Evolutionary conservation across 2,113 vertebrate species (phyloP), one percentile per base, ranked within the genome.

Genomic region (Astur gentilis): DNA sequence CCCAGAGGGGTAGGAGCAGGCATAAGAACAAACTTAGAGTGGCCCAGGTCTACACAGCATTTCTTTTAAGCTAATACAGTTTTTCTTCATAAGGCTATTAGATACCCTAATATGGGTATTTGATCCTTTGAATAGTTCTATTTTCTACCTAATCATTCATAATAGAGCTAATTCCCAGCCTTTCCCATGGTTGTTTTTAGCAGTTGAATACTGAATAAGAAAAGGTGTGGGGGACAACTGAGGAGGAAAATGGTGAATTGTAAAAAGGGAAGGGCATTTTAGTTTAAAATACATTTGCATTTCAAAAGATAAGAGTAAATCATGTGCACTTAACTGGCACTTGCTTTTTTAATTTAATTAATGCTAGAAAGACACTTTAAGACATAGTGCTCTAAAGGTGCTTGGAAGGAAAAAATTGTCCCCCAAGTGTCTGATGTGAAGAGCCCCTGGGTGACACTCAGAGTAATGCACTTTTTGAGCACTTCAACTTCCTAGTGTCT

Each of bases 401-500:
- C 93, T 95, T 93, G 65, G 88, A 90, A 97, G 55, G 38, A 89
- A 91, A 89, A 97, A 98, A 94, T 81, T 76, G 80, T 95, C 95
- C 95, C 97, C 78, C 87, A 90, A 97, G 96, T 96, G 50, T 84
- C 83, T 97, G 87, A 84, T 67, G 45, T 98, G 95, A 98, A 98
- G 97, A 97, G 88, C 71, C 93, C 89, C 96, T 94, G 76, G 80
- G 97, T 97, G 96, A 98, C 84, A 97, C 97, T 97, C 91, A 95
- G 96, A 97, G 95, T 98, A 98, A 98, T 93, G 91, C 71, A 95
- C 96, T 98, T 97, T 97, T 97, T 98, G 96, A 98, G 95, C 94
- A 96, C 97, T 98, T 98, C 95, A 97, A 92, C 87, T 94, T 97
- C 97, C 77, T 93, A 97, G 93, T 98, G 97, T 97, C 95, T 98